A percentile compares a stretch with the other conserved stretches of the same genome.
Conservation (phyloP, 1,140 invertebrate genomes). For the Stratiolaelaps scimitus region DNA sequence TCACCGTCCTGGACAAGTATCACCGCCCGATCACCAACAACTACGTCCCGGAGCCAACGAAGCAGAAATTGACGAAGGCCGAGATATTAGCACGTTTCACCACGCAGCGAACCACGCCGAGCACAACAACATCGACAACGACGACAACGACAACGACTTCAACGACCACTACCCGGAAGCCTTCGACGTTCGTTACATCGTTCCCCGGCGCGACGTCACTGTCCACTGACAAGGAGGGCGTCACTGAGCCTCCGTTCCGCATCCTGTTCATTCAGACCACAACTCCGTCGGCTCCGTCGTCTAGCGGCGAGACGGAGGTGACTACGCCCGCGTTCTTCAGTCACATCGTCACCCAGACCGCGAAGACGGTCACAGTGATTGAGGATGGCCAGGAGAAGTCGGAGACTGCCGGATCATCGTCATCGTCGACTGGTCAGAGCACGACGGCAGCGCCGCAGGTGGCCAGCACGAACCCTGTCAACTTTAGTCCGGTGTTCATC, state of each 20-base stretch:
- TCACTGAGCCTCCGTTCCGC: slow-evolving; percentile 9
- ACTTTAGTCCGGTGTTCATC: slow-evolving; percentile 22
- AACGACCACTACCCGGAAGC: slow-evolving; percentile 15
- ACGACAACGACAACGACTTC: slow-evolving; percentile 6
- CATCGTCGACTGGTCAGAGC: neutral
- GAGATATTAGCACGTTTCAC: slow-evolving; percentile 11
- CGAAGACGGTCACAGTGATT: slow-evolving; percentile 5
- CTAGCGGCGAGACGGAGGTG: neutral
- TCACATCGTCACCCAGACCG: slow-evolving; percentile 1
- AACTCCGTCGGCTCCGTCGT: neutral
- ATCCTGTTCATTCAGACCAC: slow-evolving; percentile 23
- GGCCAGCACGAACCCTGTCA: too few relatives aligned
- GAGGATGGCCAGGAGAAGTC: slow-evolving; percentile 2
- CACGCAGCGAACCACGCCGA: neutral
- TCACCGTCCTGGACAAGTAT: slow-evolving; percentile 22
- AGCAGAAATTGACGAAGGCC: slow-evolving; percentile 25
- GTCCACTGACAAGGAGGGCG: neutral
- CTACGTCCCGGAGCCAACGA: slow-evolving; percentile 10
- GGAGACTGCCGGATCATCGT: neutral
- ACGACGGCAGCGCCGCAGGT: neutral
- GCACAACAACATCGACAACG: neutral
- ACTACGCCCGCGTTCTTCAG: slow-evolving; percentile 16
- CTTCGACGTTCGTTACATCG: neutral
- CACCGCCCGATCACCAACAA: slow-evolving; percentile 16
- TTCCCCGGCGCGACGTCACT: neutral